Evolutionary conservation across 1,140 invertebrate genomes (phyloP).

Genomic region (Drosophila virilis): DNA sequence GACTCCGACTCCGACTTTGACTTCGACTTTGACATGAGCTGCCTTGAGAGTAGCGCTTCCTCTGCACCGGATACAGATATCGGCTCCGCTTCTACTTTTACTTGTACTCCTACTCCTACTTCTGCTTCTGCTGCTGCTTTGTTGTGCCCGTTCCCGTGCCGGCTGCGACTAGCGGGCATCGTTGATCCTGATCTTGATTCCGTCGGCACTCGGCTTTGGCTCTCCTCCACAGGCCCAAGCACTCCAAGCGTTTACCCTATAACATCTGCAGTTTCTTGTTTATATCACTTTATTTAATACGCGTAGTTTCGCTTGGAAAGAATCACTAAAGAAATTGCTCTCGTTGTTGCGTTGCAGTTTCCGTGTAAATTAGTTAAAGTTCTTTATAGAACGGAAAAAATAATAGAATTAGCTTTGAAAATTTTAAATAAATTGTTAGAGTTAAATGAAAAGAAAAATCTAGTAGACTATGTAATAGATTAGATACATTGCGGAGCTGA

Average conservation of each 20-base stretch:
- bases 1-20: constrained; percentile 63
- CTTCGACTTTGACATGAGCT: constrained; percentile 75
- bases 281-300: constrained; percentile 39
- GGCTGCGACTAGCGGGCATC: constrained; percentile 17
- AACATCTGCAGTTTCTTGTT: constrained; percentile 47
- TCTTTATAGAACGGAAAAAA: constrained; percentile 36
- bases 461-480: no score
- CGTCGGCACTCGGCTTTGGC: neutral
- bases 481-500: neutral
- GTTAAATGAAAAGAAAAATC: neutral
- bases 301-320: constrained; percentile 36
- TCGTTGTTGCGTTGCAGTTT: constrained; percentile 64
- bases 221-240: constrained; percentile 21
- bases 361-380: constrained; percentile 59
- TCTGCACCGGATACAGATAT: constrained; percentile 24
- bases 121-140: constrained; percentile 24
- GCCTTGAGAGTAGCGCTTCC: constrained; percentile 72
- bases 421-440: neutral
- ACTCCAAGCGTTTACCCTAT: constrained; percentile 22
- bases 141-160: constrained; percentile 39
- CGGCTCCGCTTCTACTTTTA: constrained; percentile 40
- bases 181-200: neutral
- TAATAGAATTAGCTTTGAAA: constrained; percentile 12
- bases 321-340: constrained; percentile 77
- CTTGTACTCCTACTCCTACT: constrained; percentile 18